phyloP scores from a whole-genome alignment of 2,797 vertebrate species.

The Molossus molossus region DNA sequence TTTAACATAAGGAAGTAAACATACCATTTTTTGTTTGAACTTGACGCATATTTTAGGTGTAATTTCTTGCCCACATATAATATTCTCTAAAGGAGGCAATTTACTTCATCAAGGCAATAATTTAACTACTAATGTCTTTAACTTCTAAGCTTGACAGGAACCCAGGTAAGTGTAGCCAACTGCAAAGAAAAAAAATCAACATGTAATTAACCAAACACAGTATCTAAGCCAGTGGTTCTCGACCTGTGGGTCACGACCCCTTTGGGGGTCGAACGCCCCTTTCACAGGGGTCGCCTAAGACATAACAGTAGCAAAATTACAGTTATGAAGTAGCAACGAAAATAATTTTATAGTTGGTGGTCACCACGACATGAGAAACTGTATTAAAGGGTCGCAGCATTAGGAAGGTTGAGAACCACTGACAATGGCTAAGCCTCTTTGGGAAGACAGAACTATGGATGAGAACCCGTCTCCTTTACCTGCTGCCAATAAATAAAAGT shows the following conservation, averaged over 20 bases:
- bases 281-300: no score
- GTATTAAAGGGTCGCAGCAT: no score
- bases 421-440: neutral
- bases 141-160: neutral
- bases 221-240: no score
- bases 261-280: no score
- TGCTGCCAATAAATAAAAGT: neutral
- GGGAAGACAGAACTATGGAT: neutral
- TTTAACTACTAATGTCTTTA: conserved; percentile 53
- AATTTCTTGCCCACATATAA: neutral
- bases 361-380: no score
- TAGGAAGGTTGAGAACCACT: no score
- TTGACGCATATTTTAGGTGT: conserved; percentile 5
- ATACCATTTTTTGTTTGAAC: neutral
- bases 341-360: no score
- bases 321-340: no score
- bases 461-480: neutral
- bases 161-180: neutral
- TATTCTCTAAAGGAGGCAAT: neutral
- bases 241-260: no score
- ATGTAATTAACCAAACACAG: neutral
- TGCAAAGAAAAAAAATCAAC: neutral
- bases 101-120: conserved; percentile 15
- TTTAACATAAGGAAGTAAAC: conserved; percentile 55
- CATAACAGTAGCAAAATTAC: no score